phyloP scores from a whole-genome alignment of 2,888 invertebrate genomes.

The Scaptomyza parva region DNA sequence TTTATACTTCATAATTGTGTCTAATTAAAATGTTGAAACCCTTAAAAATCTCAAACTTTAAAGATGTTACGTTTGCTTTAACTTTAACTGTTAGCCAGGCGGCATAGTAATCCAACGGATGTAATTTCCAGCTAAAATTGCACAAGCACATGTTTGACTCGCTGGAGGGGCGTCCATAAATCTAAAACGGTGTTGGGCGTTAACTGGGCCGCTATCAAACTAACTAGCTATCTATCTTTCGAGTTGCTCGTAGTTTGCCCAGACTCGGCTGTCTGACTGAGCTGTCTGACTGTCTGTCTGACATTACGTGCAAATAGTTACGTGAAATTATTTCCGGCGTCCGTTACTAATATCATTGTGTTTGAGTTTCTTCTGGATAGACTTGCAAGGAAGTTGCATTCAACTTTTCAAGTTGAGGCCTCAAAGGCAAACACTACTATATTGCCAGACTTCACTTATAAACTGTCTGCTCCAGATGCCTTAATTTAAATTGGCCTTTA shows the following conservation, averaged over 20 bases:
- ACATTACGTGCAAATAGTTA: conserved; percentile 74
- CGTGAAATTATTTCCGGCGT: conserved; percentile 75
- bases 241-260: conserved; percentile 11
- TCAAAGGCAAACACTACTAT: conserved; percentile 29
- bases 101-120: conserved; percentile 49
- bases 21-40: conserved; percentile 26
- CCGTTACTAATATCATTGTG: conserved; percentile 67
- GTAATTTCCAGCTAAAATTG: conserved; percentile 68
- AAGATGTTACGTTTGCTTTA: conserved; percentile 2
- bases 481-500: conserved; percentile 8
- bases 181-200: conserved; percentile 53
- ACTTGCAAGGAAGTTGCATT: conserved; percentile 64
- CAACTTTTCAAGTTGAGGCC: conserved; percentile 38
- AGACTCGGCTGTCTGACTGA: conserved; percentile 20
- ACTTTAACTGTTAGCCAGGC: conserved; percentile 28
- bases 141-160: conserved; percentile 54
- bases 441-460: conserved; percentile 1
- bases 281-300: conserved; percentile 24
- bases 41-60: background rate
- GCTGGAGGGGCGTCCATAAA: conserved; percentile 56
- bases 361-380: conserved; percentile 53
- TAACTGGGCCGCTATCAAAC: conserved; percentile 35
- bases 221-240: conserved; percentile 25
- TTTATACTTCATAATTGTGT: too few species aligned
- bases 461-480: conserved; percentile 6